Evolutionary conservation across 2,113 vertebrate species (phyloP).

Genomic region (Deroptyus accipitrinus): DNA sequence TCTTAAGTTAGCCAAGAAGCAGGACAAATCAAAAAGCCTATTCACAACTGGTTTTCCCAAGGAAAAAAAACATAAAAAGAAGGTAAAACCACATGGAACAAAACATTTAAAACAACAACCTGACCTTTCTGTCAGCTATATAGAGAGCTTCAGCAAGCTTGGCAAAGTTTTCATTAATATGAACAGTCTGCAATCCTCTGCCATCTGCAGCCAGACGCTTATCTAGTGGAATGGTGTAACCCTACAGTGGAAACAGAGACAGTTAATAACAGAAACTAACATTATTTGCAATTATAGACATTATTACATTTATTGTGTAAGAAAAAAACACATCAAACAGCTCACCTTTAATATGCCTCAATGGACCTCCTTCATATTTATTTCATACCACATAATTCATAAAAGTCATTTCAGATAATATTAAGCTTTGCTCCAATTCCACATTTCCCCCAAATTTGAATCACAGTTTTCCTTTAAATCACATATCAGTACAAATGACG

Average conservation of each 20-base stretch:
- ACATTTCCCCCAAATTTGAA: not conserved
- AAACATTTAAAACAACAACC: not conserved
- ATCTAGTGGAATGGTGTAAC: constrained; percentile 97
- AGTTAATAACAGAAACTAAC: not conserved
- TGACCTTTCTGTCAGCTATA: constrained; percentile 96
- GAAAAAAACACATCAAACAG: not conserved
- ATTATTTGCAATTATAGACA: not conserved
- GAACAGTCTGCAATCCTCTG: constrained; percentile 93
- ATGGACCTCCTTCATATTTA: not conserved
- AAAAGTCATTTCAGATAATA: not conserved
- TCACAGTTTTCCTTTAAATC: not conserved
- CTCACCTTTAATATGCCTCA: not conserved
- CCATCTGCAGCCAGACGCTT: constrained; percentile 97
- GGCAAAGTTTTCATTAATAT: constrained; percentile 98
- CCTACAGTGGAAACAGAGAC: constrained; percentile 71
- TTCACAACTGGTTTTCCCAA: not conserved
- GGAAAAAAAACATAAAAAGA: not conserved
- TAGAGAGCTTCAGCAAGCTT: constrained; percentile 97
- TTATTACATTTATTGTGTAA: not conserved
- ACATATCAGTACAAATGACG: not conserved
- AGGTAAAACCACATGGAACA: not conserved
- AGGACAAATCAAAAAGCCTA: not conserved
- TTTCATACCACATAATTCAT: not conserved
- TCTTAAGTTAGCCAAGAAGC: not conserved
- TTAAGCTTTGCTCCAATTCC: not conserved